Conservation (phyloP, 2,888 invertebrate species). For the Drosophila multiciliata region DNA sequence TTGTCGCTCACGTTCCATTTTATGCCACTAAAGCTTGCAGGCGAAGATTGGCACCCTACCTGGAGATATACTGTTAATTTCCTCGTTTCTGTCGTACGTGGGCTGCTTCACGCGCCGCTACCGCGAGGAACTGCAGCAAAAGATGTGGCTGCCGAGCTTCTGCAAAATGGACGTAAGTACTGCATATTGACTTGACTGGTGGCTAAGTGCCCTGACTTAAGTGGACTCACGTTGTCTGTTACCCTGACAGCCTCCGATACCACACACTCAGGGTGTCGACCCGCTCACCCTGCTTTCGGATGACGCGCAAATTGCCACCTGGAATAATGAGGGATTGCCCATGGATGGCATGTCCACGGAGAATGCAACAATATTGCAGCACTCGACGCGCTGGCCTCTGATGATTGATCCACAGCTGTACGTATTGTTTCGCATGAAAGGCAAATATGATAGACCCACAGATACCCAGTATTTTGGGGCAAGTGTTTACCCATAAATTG, state of each 20-base stretch:
- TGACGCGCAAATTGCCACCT: conserved; percentile 95
- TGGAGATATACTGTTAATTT: conserved; percentile 95
- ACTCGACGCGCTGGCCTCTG: conserved; percentile 96
- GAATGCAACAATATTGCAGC: conserved; percentile 96
- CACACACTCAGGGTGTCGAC: conserved; percentile 92
- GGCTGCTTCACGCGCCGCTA: conserved; percentile 97
- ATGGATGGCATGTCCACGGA: conserved; percentile 97
- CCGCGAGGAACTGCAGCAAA: conserved; percentile 91
- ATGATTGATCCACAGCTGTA: conserved; percentile 97
- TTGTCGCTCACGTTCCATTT: conserved; percentile 21
- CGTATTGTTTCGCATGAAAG: conserved; percentile 63
- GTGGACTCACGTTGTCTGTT: background rate
- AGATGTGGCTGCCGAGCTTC: conserved; percentile 93
- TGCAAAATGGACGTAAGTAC: conserved; percentile 87
- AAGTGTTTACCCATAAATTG: background rate
- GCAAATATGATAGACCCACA: background rate
- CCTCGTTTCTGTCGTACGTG: conserved; percentile 97
- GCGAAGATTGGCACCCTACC: conserved; percentile 92
- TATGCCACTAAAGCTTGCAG: conserved; percentile 86
- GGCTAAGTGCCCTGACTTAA: conserved; percentile 11
- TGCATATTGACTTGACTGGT: background rate
- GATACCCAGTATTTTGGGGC: background rate
- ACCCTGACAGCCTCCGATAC: conserved; percentile 88
- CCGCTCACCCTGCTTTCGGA: conserved; percentile 94
- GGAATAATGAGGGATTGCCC: conserved; percentile 98